phyloP scores from a whole-genome alignment of 2,888 invertebrate species.

The Ornithoptera alexandrae region DNA sequence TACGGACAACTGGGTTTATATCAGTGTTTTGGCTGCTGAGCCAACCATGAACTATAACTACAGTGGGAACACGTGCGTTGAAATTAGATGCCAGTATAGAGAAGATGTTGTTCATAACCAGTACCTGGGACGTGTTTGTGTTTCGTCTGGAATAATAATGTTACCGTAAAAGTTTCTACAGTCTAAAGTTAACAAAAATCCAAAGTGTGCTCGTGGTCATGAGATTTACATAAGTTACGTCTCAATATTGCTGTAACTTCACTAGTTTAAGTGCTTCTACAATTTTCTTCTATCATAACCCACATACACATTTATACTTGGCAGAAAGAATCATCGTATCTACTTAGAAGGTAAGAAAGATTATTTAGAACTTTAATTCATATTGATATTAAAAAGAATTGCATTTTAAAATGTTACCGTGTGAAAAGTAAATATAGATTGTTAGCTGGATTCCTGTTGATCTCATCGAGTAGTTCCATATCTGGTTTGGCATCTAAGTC shows the following conservation, averaged over 20 bases:
- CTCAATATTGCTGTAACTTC: too few relatives aligned
- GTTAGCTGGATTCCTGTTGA: slow-evolving; percentile 47
- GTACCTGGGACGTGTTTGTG: slow-evolving; percentile 40
- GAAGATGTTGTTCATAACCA: slow-evolving; percentile 45
- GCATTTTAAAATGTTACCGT: slow-evolving; percentile 32
- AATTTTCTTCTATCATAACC: too few relatives aligned
- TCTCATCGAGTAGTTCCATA: slow-evolving; percentile 40
- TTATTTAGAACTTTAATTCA: too few relatives aligned
- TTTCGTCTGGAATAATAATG: slow-evolving; percentile 47
- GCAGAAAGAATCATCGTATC: too few relatives aligned
- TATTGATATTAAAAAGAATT: too few relatives aligned
- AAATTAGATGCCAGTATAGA: slow-evolving; percentile 54
- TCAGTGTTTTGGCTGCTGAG: slow-evolving; percentile 45
- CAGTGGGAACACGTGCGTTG: slow-evolving; percentile 39
- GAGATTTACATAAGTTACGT: too few relatives aligned
- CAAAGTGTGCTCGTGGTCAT: too few relatives aligned
- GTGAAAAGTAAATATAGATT: slow-evolving; percentile 46
- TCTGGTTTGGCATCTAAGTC: slow-evolving; percentile 50
- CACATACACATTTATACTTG: too few relatives aligned
- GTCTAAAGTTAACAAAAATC: too few relatives aligned
- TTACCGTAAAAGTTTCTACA: too few relatives aligned
- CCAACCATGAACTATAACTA: slow-evolving; percentile 46
- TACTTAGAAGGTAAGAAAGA: too few relatives aligned
- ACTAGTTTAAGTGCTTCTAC: too few relatives aligned
- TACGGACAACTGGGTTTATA: slow-evolving; percentile 49